Percentiles rank a stretch among this genome's conserved stretches.
Evolutionary conservation across 2,888 invertebrate genomes (phyloP).

Genomic region (Pedicia rivosa): DNA sequence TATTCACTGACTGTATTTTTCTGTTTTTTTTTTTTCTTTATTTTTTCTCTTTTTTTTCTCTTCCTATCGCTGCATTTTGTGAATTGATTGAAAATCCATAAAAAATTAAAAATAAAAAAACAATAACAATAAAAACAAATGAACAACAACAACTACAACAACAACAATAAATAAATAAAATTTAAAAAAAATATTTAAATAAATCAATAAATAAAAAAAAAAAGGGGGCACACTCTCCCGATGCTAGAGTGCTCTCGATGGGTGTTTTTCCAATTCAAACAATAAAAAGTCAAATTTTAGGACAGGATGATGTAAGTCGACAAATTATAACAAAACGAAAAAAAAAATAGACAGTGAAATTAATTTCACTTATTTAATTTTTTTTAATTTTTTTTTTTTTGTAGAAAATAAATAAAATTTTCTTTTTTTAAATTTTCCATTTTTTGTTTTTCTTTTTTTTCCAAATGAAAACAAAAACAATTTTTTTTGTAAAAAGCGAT

Average conservation of each 20-base stretch:
- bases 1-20: too few relatives aligned
- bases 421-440: slow-evolving; percentile 3
- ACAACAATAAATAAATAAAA: too few relatives aligned
- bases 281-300: slow-evolving; percentile 74
- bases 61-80: slow-evolving; percentile 4
- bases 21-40: too few relatives aligned
- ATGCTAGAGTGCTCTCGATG: slow-evolving; percentile 79
- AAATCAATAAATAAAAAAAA: too few relatives aligned
- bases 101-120: too few relatives aligned
- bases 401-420: not conserved
- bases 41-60: slow-evolving; percentile 2
- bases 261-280: slow-evolving; percentile 81
- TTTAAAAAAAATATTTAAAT: too few relatives aligned
- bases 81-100: too few relatives aligned
- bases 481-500: too few relatives aligned
- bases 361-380: not conserved
- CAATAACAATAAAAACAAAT: too few relatives aligned
- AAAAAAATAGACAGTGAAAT: not conserved
- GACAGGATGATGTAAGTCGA: slow-evolving; percentile 85
- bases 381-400: not conserved
- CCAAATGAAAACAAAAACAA: too few relatives aligned
- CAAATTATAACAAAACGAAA: too few relatives aligned
- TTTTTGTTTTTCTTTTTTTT: not conserved
- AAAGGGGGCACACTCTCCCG: slow-evolving; percentile 82
- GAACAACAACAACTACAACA: not conserved